Conservation (phyloP, 1,140 invertebrate genomes). For the Sitodiplosis mosellana region DNA sequence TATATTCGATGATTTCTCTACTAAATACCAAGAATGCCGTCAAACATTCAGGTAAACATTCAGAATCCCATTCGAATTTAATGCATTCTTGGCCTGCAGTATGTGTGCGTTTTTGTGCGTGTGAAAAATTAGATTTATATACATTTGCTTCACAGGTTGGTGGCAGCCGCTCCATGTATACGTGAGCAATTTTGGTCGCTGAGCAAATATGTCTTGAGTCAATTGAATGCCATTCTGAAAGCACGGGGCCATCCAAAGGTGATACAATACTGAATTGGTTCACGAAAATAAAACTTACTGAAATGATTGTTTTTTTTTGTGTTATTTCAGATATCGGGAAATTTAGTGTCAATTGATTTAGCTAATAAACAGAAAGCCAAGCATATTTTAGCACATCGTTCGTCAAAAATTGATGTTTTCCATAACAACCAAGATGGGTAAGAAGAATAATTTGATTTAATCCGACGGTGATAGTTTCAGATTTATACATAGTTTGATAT, state of each 20-base stretch:
- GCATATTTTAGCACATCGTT: conserved; percentile 1
- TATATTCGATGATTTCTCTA: too few species aligned
- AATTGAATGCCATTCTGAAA: conserved; percentile 16
- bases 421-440: too few species aligned
- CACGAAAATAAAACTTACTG: conserved; percentile 2
- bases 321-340: background rate
- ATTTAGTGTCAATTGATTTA: background rate
- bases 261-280: background rate
- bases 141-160: background rate
- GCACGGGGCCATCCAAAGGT: background rate
- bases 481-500: background rate
- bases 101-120: background rate
- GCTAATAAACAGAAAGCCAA: background rate
- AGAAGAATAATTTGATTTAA: background rate
- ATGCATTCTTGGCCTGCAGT: background rate
- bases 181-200: conserved; percentile 20
- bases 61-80: background rate
- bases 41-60: too few species aligned
- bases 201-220: conserved; percentile 34
- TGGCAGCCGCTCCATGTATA: conserved; percentile 2
- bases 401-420: conserved; percentile 1
- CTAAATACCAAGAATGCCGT: too few species aligned
- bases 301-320: background rate
- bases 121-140: background rate
- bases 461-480: background rate